Percentiles rank a stretch among this genome's conserved stretches.
These are phyloP conservation scores for Neodontobutis hainanensis DNA, from an alignment of 2,113 vertebrate genomes.

Conservation along the genomic window DNA sequence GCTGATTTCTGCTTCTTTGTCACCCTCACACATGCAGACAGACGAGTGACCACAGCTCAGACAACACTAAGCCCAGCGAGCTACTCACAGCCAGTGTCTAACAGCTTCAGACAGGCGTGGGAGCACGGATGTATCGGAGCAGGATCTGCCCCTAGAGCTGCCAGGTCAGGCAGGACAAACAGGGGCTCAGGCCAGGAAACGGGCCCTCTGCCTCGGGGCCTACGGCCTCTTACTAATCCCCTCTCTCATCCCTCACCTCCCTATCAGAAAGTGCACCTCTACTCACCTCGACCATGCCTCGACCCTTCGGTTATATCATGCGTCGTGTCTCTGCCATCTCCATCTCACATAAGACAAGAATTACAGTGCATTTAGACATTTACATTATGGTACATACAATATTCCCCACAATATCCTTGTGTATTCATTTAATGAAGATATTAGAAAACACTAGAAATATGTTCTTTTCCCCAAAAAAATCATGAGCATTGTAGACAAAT, in stretches of 20 bases:
- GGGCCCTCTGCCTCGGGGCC: slow-evolving; percentile 83
- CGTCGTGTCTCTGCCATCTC: no score
- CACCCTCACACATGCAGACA: slow-evolving; percentile 36
- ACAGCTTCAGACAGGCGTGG: slow-evolving; percentile 98
- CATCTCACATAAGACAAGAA: no score
- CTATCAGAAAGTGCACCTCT: slow-evolving; percentile 66
- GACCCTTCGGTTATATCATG: slow-evolving; percentile 46
- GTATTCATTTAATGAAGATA: no score
- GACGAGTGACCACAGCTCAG: slow-evolving; percentile 74
- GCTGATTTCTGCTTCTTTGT: slow-evolving; percentile 27
- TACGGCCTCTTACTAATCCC: slow-evolving; percentile 90
- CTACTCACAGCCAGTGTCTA: slow-evolving; percentile 88
- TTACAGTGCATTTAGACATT: no score
- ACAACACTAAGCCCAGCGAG: slow-evolving; percentile 83
- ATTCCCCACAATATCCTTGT: no score
- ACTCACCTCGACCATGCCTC: slow-evolving; percentile 70
- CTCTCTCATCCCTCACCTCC: slow-evolving; percentile 55
- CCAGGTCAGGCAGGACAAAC: slow-evolving; percentile 98
- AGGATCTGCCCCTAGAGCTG: slow-evolving; percentile 91
- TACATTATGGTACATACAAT: no score
- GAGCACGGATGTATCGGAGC: slow-evolving; percentile 87
- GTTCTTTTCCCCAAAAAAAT: no score
- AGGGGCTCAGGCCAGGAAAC: slow-evolving; percentile 90
- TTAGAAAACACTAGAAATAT: no score
- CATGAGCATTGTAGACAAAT: no score